These are phyloP conservation scores for Nebria brevicollis DNA, from an alignment of 2,888 invertebrate genomes.

Conservation along the genomic window DNA sequence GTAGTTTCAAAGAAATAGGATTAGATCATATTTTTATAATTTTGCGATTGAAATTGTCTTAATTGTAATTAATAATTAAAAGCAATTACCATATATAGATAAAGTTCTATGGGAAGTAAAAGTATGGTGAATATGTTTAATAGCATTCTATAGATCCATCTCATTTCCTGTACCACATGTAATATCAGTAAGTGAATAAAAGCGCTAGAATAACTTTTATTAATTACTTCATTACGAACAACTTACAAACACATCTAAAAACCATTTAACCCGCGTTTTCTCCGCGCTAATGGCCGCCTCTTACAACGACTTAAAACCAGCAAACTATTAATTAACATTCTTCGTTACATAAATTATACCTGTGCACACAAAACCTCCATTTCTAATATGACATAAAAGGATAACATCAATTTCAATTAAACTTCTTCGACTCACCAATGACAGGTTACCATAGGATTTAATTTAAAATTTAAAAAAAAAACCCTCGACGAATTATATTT, in stretches of 20 bases:
- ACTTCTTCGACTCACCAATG: not conserved
- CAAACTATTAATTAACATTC: conserved; percentile 11
- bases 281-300: not conserved
- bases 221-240: not conserved
- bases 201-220: not conserved
- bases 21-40: not conserved
- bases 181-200: not conserved
- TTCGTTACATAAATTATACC: conserved; percentile 1
- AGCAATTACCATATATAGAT: too few species aligned
- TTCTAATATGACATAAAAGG: conserved; percentile 10
- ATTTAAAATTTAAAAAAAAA: not conserved
- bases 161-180: not conserved
- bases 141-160: not conserved
- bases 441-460: not conserved
- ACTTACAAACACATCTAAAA: not conserved
- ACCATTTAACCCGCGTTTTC: not conserved
- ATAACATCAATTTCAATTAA: conserved; percentile 22
- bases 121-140: not conserved
- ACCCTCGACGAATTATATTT: not conserved
- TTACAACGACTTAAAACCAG: not conserved
- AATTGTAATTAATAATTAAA: too few species aligned
- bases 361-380: not conserved
- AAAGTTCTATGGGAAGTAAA: too few species aligned
- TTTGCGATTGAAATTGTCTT: too few species aligned
- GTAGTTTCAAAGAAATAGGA: not conserved